Evolutionary conservation across 1,140 invertebrate species (phyloP).

Genomic region (Heliothis subflexa): DNA sequence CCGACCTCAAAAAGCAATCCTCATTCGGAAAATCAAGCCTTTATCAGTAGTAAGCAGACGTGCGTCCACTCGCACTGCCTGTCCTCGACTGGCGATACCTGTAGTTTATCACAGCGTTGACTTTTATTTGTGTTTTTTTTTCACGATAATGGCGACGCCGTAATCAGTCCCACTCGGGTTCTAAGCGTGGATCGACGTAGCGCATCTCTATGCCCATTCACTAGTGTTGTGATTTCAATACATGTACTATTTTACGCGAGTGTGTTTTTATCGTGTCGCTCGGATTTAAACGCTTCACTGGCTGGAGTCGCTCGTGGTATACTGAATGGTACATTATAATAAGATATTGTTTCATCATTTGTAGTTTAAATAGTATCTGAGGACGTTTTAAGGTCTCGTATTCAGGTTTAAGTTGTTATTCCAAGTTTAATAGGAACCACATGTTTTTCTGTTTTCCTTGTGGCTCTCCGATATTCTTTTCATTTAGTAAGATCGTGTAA

Average conservation of each 20-base stretch:
- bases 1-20: constrained; percentile 15
- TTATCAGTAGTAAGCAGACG: neutral
- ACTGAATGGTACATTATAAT: constrained; percentile 10
- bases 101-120: constrained; percentile 36
- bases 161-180: constrained; percentile 45
- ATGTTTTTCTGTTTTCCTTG: no score
- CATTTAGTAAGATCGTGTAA: no score
- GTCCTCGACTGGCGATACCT: constrained; percentile 39
- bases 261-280: constrained; percentile 9
- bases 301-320: constrained; percentile 22
- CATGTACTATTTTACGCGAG: constrained; percentile 27
- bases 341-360: neutral
- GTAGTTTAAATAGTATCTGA: neutral
- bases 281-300: constrained; percentile 6
- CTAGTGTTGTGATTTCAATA: constrained; percentile 35
- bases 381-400: no score
- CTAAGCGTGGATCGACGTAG: constrained; percentile 43
- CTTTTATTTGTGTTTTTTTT: constrained; percentile 46
- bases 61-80: neutral
- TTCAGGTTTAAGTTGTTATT: no score
- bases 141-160: constrained; percentile 39
- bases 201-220: constrained; percentile 40
- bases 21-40: constrained; percentile 11
- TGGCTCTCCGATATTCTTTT: no score
- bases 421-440: no score